Evolutionary conservation across 1,140 invertebrate species (phyloP).

Genomic region (Drosophila sproati): DNA sequence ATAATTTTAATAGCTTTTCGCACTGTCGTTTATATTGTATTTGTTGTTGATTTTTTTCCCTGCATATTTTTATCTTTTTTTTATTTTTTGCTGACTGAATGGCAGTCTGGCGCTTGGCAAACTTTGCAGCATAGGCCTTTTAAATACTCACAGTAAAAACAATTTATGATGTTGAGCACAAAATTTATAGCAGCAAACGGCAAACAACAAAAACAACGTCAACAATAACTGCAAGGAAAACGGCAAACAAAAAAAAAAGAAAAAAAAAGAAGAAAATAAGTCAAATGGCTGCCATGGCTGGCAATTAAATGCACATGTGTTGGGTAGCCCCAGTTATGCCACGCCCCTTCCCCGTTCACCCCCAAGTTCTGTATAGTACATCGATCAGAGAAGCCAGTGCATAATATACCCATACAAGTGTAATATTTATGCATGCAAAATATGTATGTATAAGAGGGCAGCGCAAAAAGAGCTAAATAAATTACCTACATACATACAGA

Average conservation of each 20-base stretch:
- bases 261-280: constrained; percentile 20
- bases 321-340: background rate
- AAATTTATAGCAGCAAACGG: constrained; percentile 37
- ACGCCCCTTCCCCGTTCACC: background rate
- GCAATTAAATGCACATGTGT: constrained; percentile 61
- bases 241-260: constrained; percentile 15
- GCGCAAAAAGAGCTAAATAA: background rate
- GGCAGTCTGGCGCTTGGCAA: constrained; percentile 14
- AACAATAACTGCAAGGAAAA: constrained; percentile 19
- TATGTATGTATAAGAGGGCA: constrained; percentile 4
- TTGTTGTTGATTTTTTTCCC: background rate
- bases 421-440: constrained; percentile 3
- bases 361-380: no score
- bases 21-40: constrained; percentile 23
- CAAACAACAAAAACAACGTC: constrained; percentile 5
- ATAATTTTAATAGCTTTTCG: constrained; percentile 31
- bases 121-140: constrained; percentile 34
- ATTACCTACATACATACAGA: background rate
- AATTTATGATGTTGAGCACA: constrained; percentile 34
- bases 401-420: constrained; percentile 3
- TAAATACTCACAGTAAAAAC: constrained; percentile 32
- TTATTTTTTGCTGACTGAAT: background rate
- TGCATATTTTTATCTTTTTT: background rate
- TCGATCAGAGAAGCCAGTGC: constrained; percentile 2
- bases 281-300: constrained; percentile 32